Evolutionary conservation across 2,888 invertebrate genomes (phyloP), one percentile per base, ranked within the genome.

Genomic region (Phyto melanocephala): DNA sequence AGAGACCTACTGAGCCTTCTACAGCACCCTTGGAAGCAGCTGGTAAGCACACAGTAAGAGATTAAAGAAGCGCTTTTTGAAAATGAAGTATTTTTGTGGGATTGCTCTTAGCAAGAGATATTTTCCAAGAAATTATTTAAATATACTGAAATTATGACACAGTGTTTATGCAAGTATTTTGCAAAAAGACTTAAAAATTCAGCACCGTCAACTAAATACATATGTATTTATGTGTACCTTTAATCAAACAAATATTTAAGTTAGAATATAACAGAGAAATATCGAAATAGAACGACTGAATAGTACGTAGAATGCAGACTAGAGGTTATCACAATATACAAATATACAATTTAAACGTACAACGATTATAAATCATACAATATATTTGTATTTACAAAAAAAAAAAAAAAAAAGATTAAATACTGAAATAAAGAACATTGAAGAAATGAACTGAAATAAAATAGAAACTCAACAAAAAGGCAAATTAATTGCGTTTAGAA

Each of bases 401-500:
- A n/a, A 15, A 1, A 10, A 15, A 68, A 54, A 75, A 79, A 71
- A 60, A 10, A 76, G 75, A 79, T 79, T 75, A 75, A 75, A 75
- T 79, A 47, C 52, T 22, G 40, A 72, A 75, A 24, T 22, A 7
- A 58, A 45, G 37, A 47, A 45, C 10, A 37, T n/a, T n/a, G 6
- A 24, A 15, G 42, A 40, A 47, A 35, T 11, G 22, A 35, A 65
- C 50, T 71, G 6, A 71, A 72, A 50, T 45, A 20, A 58, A 67
- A 76, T 76, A 22, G 20, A 50, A 68, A 68, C 67, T 50, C 20
- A 45, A 62, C 56, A 37, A 37, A 58, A 58, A 7, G 54, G n/a
- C n/a, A 77, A 74, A 77, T 76, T 68, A 83, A 68, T 83, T 72
- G 68, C 58, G 52, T 63, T 80, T 63, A 68, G 58, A 79, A 74